Evolutionary conservation across 2,888 invertebrate species (phyloP).

Genomic region (Tuta absoluta): DNA sequence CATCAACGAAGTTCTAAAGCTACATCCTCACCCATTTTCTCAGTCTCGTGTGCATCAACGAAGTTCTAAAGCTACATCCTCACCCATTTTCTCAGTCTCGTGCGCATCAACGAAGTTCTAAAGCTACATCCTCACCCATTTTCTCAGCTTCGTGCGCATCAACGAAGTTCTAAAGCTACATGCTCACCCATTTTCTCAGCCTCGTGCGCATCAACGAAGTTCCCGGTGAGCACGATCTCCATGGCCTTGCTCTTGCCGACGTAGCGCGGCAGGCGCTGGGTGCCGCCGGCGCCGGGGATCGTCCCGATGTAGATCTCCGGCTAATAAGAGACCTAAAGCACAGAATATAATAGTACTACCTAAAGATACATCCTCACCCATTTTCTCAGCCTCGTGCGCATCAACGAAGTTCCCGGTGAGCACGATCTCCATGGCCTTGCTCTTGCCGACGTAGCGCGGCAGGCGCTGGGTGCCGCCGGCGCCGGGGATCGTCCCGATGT

Average conservation of each 20-base stretch:
- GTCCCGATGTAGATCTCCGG: no score
- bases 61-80: no score
- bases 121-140: conserved; percentile 89
- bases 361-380: conserved; percentile 92
- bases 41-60: no score
- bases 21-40: no score
- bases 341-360: no score
- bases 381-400: conserved; percentile 94
- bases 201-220: no score
- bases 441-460: conserved; percentile 93
- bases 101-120: no score
- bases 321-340: no score
- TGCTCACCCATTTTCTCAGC: no score
- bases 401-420: conserved; percentile 95
- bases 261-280: conserved; percentile 91
- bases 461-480: conserved; percentile 98
- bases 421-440: conserved; percentile 99
- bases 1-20: conserved; percentile 93
- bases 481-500: no score
- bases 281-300: no score
- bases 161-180: conserved; percentile 94
- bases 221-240: conserved; percentile 98
- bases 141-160: conserved; percentile 95
- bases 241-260: conserved; percentile 99
- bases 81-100: no score